A percentile compares a stretch with the other conserved stretches of the same genome.
These are phyloP conservation scores for Cheilosia vulpina DNA, from an alignment of 2,888 invertebrate species.

Conservation along the genomic window DNA sequence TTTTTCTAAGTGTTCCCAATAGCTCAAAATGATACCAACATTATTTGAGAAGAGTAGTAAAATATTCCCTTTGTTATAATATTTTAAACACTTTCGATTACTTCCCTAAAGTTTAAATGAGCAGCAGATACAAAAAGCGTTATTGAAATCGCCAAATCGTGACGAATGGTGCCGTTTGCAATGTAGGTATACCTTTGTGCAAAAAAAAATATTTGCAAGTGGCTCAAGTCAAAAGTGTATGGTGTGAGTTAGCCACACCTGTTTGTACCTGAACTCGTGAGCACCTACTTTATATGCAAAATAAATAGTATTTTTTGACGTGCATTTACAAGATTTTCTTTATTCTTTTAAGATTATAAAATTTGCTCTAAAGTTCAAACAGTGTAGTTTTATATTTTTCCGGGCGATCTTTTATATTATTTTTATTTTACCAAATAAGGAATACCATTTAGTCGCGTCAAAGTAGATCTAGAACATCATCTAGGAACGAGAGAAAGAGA, in stretches of 20 bases:
- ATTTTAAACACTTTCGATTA: too few species aligned
- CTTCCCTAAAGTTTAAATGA: too few species aligned
- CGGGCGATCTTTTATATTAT: not conserved
- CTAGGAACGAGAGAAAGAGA: not conserved
- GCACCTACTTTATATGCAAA: not conserved
- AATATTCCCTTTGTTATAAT: too few species aligned
- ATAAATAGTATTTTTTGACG: not conserved
- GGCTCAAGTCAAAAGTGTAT: conserved; percentile 5
- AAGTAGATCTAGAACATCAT: too few species aligned
- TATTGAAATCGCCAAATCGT: too few species aligned
- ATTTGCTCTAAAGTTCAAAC: conserved; percentile 4
- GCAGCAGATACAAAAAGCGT: too few species aligned
- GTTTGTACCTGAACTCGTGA: not conserved
- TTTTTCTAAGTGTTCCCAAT: too few species aligned
- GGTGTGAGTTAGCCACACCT: not conserved
- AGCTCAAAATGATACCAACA: too few species aligned
- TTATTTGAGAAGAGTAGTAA: too few species aligned
- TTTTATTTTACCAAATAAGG: too few species aligned
- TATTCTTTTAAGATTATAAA: conserved; percentile 5
- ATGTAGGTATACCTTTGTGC: conserved; percentile 21
- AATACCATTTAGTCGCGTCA: too few species aligned
- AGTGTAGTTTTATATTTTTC: not conserved
- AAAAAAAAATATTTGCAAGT: conserved; percentile 26
- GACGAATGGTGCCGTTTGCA: conserved; percentile 34
- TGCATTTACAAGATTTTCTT: not conserved